Conservation (phyloP, 2,113 vertebrate species). For the Anhinga rufa region DNA sequence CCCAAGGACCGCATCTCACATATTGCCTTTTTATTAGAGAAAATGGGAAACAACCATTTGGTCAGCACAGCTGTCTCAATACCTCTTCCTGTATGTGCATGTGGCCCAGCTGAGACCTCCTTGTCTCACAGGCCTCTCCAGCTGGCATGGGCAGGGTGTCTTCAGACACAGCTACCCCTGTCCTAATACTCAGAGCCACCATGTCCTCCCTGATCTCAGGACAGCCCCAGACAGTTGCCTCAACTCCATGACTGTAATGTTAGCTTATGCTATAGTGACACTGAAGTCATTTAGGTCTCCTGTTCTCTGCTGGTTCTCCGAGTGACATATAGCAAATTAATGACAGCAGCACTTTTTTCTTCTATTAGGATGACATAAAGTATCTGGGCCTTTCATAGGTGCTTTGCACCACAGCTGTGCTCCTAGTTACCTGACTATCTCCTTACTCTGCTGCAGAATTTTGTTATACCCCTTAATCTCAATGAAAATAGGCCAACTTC, state of each 20-base stretch:
- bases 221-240: neutral
- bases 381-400: neutral
- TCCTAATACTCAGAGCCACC: neutral
- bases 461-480: neutral
- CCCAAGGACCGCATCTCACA: neutral
- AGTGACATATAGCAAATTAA: neutral
- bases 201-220: neutral
- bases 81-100: neutral
- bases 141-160: neutral
- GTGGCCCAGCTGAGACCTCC: neutral
- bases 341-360: neutral
- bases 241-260: fast-evolving
- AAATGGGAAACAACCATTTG: neutral
- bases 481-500: neutral
- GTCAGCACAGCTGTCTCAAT: neutral
- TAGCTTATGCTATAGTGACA: neutral
- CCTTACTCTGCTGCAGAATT: neutral
- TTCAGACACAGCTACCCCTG: neutral
- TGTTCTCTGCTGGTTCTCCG: neutral
- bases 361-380: neutral
- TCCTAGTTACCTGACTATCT: neutral
- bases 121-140: neutral
- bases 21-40: neutral
- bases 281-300: neutral
- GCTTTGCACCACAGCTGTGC: neutral